phyloP scores from a whole-genome alignment of 2,113 vertebrate genomes.

The Asarcornis scutulata region DNA sequence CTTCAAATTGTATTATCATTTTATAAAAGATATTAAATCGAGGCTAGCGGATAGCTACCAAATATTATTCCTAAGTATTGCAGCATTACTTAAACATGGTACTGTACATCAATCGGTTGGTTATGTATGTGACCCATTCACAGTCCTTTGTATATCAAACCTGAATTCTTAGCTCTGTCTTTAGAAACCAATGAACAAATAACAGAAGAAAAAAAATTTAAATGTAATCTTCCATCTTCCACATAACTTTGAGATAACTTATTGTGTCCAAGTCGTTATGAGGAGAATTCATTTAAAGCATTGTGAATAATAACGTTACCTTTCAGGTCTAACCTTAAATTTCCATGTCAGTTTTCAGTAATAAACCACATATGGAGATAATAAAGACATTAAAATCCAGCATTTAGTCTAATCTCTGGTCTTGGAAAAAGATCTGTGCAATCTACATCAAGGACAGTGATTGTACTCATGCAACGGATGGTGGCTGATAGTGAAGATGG shows the following conservation, averaged over 20 bases:
- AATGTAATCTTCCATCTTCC: not conserved
- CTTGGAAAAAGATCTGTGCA: not conserved
- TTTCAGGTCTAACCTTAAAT: conserved; percentile 1
- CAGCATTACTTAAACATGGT: not conserved
- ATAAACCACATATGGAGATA: not conserved
- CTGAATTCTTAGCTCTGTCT: not conserved
- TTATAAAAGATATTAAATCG: not conserved
- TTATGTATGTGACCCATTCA: not conserved
- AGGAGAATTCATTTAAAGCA: not conserved
- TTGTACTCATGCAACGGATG: not conserved
- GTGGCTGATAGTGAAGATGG: not conserved
- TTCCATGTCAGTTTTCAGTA: not conserved
- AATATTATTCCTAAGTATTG: not conserved
- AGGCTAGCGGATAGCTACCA: not conserved
- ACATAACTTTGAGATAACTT: not conserved
- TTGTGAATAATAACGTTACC: not conserved
- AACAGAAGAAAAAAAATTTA: not conserved
- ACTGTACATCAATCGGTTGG: not conserved
- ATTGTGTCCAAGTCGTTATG: not conserved
- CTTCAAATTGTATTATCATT: not conserved
- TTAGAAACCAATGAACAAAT: not conserved
- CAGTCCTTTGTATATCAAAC: not conserved
- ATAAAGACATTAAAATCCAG: not conserved
- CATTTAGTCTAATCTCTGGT: not conserved
- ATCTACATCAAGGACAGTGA: not conserved